These are phyloP conservation scores for Caenorhabditis sp. DNA, from an alignment of 2,888 invertebrate species.

Conservation along the genomic window DNA sequence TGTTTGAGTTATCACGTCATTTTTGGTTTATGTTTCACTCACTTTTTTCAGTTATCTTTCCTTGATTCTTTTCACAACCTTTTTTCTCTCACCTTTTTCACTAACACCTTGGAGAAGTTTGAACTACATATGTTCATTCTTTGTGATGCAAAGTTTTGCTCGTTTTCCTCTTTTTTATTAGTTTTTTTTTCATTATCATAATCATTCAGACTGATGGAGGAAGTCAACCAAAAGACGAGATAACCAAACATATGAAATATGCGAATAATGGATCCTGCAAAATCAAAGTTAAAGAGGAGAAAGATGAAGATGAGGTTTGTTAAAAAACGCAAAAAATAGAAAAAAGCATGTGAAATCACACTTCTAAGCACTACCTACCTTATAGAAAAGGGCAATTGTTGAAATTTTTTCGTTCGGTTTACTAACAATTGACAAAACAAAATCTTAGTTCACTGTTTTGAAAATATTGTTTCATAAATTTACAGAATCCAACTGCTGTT, in stretches of 20 bases:
- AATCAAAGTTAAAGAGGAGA: conserved; percentile 31
- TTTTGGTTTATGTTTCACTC: conserved; percentile 2
- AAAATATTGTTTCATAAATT: too few species aligned
- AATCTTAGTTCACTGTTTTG: not conserved
- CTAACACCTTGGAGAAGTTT: not conserved
- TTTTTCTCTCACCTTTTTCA: not conserved
- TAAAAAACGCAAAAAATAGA: not conserved
- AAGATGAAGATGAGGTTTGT: conserved; percentile 37
- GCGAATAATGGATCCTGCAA: conserved; percentile 42
- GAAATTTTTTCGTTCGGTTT: too few species aligned
- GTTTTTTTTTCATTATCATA: not conserved
- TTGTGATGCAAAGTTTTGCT: not conserved
- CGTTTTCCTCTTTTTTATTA: conserved; percentile 3
- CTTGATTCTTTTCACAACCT: not conserved
- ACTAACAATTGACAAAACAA: too few species aligned
- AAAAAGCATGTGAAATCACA: not conserved
- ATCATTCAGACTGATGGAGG: conserved; percentile 38
- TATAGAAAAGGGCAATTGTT: too few species aligned
- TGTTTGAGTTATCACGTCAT: not conserved
- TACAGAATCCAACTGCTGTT: conserved; percentile 64
- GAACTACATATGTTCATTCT: too few species aligned
- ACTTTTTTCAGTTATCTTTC: not conserved
- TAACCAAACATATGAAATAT: conserved; percentile 55
- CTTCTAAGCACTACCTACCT: not conserved
- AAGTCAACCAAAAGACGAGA: conserved; percentile 44